A percentile compares a stretch with the other conserved stretches of the same genome.
These are phyloP conservation scores for Eilema griseolum DNA, from an alignment of 2,888 invertebrate species.

Conservation along the genomic window DNA sequence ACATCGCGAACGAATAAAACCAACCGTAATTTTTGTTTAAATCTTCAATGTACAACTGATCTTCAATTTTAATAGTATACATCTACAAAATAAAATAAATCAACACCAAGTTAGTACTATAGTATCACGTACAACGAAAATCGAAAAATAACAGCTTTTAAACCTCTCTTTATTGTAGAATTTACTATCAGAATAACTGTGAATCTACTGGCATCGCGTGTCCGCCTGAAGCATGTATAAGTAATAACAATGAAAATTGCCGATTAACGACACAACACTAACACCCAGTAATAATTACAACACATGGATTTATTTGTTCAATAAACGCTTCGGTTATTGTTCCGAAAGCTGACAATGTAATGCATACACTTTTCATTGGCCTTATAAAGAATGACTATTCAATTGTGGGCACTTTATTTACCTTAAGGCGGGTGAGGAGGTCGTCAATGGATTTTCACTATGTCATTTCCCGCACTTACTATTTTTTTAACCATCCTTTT, in stretches of 20 bases:
- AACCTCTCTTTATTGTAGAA: conserved; percentile 51
- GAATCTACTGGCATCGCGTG: conserved; percentile 55
- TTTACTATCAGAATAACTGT: conserved; percentile 55
- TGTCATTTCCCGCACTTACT: conserved; percentile 84
- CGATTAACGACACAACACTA: conserved; percentile 63
- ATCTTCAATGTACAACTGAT: too few relatives aligned
- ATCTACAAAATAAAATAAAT: conserved; percentile 11
- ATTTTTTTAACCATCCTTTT: conserved; percentile 77
- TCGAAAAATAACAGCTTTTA: conserved; percentile 41
- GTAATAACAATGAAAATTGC: conserved; percentile 66
- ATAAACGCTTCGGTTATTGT: conserved; percentile 64
- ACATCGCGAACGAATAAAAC: too few relatives aligned
- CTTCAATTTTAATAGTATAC: too few relatives aligned
- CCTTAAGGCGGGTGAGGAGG: conserved; percentile 64
- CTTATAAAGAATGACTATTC: conserved; percentile 79
- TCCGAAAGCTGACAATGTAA: conserved; percentile 66
- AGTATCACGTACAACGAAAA: conserved; percentile 22
- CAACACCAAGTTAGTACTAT: conserved; percentile 28
- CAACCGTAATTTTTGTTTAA: too few relatives aligned
- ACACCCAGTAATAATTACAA: conserved; percentile 67
- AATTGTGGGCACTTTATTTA: conserved; percentile 81
- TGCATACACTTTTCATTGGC: conserved; percentile 44
- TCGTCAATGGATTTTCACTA: conserved; percentile 74
- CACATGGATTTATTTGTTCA: conserved; percentile 68
- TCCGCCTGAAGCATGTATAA: conserved; percentile 57